Conservation (phyloP, 2,113 vertebrate genomes). For the Lasiurus borealis region DNA sequence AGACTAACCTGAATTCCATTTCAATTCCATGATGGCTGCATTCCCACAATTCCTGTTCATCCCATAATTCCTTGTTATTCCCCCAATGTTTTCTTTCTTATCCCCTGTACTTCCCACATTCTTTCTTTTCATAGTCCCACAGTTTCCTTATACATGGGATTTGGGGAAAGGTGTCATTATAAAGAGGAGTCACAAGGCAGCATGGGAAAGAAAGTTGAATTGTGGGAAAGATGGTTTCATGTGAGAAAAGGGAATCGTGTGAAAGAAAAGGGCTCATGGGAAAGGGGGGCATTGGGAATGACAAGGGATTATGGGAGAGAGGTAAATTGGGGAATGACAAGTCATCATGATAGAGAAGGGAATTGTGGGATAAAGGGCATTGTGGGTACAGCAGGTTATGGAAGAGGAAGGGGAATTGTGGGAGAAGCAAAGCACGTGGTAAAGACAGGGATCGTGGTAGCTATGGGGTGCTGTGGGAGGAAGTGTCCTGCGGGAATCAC, state of each 20-base stretch:
- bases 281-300: not conserved
- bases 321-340: not conserved
- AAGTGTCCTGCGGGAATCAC: not conserved
- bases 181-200: not conserved
- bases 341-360: not conserved
- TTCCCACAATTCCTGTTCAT: no score
- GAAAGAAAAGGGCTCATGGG: not conserved
- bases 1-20: no score
- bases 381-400: not conserved
- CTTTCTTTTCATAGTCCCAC: no score
- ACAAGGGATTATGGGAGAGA: not conserved
- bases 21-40: no score
- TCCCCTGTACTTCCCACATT: no score
- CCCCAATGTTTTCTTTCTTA: no score
- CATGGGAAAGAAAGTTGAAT: not conserved
- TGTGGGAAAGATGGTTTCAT: not conserved
- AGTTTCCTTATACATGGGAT: not conserved
- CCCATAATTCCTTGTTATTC: no score
- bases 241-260: not conserved
- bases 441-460: not conserved
- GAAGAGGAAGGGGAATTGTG: not conserved
- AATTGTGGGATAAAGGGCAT: not conserved
- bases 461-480: not conserved
- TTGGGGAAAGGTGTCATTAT: not conserved
- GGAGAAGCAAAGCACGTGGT: not conserved